Evolutionary conservation across 2,113 vertebrate species (phyloP), one percentile per base, ranked within the genome.

Genomic region (Alaudala cheleensis): DNA sequence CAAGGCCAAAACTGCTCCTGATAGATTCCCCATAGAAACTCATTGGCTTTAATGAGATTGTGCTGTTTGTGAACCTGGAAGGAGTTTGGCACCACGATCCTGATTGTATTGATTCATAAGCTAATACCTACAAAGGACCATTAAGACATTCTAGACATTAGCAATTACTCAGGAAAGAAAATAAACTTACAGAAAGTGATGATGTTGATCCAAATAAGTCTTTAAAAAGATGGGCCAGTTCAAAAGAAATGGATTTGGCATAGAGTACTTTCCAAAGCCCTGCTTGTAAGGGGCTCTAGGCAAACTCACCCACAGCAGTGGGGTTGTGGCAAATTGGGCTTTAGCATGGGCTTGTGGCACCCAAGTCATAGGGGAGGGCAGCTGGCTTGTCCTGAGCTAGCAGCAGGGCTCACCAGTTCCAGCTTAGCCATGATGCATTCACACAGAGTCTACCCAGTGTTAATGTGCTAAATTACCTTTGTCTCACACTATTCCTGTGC

Each of bases 91-190:
- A 50, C 57, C 16, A 6, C 64, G 81, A 77, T 83, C n/a, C 47
- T 86, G 40, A 93, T 83, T 88, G 67, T 71, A 95, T 95, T 81
- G 85, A 93, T 94, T 86, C 76, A 84, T 77, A 64, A 92, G 4
- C 31, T 77, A 86, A 67, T 93, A 86, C 54, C 33, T 71, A 58
- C 72, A 81, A 90, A 64, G 60, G 34, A 58, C 12, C 44, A 53
- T 64, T 80, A 88, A 71, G 44, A 37, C 40, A 77, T 77, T 92
- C 26, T 67, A 77, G 47, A 22, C 64, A 86, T 58, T 92, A 77
- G 64, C 62, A 64, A 47, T 80, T 88, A 62, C 24, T 72, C 33
- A 62, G 56, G 42, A 90, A 92, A 95, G 56, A 83, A 96, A 91
- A 90, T 51, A 73, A 86, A 66, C 88, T 93, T 95, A 57, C 78